Base-by-base conservation (phyloP, 2,888 invertebrate species). In the Acrobasis suavella region DNA sequence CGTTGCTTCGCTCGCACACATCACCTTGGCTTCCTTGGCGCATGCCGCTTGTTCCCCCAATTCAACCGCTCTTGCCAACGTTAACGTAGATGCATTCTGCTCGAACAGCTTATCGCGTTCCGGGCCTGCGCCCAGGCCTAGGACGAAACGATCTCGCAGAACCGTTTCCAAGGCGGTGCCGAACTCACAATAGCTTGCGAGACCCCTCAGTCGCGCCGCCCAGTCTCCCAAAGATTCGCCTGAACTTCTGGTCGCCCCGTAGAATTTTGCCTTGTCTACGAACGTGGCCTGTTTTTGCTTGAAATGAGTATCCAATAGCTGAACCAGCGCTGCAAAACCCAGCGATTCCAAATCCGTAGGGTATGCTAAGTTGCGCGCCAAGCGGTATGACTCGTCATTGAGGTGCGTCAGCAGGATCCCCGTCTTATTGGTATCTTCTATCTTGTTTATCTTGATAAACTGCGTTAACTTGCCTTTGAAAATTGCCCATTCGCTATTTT, bases 231-330 rank as follows among this genome's bases (percentile, higher is more conserved):
- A 15, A 16, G 60, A 66, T 60, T 72, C 66, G n/a, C 59, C 63
- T 46, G 46, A 59, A 0, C 42, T 22, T 51, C 62, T 64, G 0
- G 32, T 63, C 15, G 71, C 70, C 39, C 62, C 67, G 59, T 71
- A 71, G 54, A 73, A 72, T 16, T 66, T 70, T 12, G 64, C 65
- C 22, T 65, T 61, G 12, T 73, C 69, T 3, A 64, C 69, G 54
- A 66, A 73, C 1, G 67, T 65, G 2, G 64, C 68, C 39, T 66
- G 61, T 39, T 67, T 71, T 14, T 71, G 65, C 10, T 61, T 63
- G 51, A 73, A 71, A 58, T 72, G 70, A 1, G 32, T 14, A 9
- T 64, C 49, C 16, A 70, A 42, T 46, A 49, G 39, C 1, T 39
- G 2, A 0, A 68, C 55, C 54, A 10, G 42, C 42, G 9, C 14